Percentiles rank a stretch among this genome's conserved stretches.
phyloP scores from a whole-genome alignment of 2,888 invertebrate genomes.

The Cephalotes varians region DNA sequence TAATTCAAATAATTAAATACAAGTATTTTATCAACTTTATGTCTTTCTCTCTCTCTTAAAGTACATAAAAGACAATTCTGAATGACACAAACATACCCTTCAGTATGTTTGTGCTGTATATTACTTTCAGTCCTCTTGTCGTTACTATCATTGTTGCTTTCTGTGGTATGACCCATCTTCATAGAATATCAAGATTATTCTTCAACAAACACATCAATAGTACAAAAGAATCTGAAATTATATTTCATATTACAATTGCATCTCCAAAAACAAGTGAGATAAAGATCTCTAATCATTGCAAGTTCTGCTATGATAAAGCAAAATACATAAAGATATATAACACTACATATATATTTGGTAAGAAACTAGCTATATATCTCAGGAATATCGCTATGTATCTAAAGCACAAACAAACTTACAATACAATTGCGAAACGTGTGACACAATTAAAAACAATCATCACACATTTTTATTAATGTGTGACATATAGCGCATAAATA shows the following conservation, averaged over 20 bases:
- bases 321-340: not conserved
- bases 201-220: not conserved
- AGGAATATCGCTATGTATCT: not conserved
- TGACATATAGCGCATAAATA: not conserved
- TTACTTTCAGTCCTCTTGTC: constrained; percentile 37
- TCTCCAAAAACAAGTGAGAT: not conserved
- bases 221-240: not conserved
- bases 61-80: not conserved
- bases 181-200: not conserved
- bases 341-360: not conserved
- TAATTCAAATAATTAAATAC: not conserved
- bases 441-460: not conserved
- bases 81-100: constrained; percentile 54
- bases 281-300: not conserved
- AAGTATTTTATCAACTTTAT: not conserved
- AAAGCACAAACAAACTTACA: not conserved
- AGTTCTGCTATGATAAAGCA: not conserved
- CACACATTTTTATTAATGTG: no score
- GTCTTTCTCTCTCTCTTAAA: not conserved
- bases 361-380: not conserved
- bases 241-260: not conserved
- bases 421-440: not conserved
- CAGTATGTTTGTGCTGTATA: not conserved
- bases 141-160: not conserved
- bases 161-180: constrained; percentile 44